Base-by-base conservation (phyloP, 2,797 vertebrate species). In the Microcaecilia unicolor region DNA sequence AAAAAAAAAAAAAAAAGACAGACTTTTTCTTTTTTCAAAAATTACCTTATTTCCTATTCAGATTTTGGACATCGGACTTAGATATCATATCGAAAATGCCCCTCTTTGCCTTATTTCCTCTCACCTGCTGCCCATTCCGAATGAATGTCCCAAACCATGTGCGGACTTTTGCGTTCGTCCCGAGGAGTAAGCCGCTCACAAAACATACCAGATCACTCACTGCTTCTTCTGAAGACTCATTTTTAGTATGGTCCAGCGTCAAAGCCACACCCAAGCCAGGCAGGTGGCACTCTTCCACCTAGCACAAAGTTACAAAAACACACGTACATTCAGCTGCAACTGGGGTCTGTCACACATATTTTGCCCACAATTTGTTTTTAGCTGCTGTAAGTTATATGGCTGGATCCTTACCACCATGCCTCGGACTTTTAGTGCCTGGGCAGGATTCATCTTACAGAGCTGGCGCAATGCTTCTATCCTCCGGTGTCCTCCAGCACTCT, bases 71-170 rank as follows among this genome's bases (percentile, higher is more conserved):
- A n/a, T n/a, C n/a, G n/a, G n/a, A n/a, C n/a, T n/a, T n/a, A n/a
- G n/a, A n/a, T n/a, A n/a, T n/a, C n/a, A n/a, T n/a, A n/a, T n/a
- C n/a, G n/a, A n/a, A n/a, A n/a, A n/a, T n/a, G n/a, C n/a, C n/a
- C n/a, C n/a, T n/a, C n/a, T n/a, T n/a, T n/a, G n/a, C n/a, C n/a
- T 14, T 31, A 22, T 18, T 39, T 32, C 30, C 42, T 15, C 76
- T 66, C 32, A 98, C 96, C 89, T 98, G 94, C 11, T 99, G 96
- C 25, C 96, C 95, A 6, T 97, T 98, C 45, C 93, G 88, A 48
- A 99, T 94, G 51, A 99, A 99, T 74, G 96, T 92, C 51, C 95
- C 92, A 74, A 99, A 98, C 96, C 96, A 99, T 8, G 93, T 99
- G 8, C 95, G 88, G 41, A 99, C 96, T 81, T 96, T 98, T 7